These are phyloP conservation scores for Lordiphosa andalusiaca DNA, from an alignment of 2,888 invertebrate genomes.

Conservation along the genomic window DNA sequence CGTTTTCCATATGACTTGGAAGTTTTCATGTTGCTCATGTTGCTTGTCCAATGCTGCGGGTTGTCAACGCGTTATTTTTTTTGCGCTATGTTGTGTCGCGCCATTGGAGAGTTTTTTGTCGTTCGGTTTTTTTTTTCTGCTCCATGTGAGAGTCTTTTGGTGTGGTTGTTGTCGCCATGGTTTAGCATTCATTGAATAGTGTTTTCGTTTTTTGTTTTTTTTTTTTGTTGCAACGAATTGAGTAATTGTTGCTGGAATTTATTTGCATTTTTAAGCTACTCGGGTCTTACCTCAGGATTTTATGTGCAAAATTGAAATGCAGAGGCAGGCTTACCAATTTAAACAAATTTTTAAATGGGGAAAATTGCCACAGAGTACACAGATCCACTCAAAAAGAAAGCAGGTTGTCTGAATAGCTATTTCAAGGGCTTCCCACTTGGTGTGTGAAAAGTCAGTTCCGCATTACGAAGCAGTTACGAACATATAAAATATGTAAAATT, in stretches of 20 bases:
- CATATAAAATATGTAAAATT: too few species aligned
- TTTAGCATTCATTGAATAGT: slow-evolving; percentile 42
- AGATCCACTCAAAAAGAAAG: too few species aligned
- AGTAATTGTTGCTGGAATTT: slow-evolving; percentile 27
- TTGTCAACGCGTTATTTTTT: slow-evolving; percentile 52
- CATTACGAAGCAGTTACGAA: too few species aligned
- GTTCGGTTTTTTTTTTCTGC: slow-evolving; percentile 18
- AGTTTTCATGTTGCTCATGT: slow-evolving; percentile 43
- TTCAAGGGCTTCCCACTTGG: too few species aligned
- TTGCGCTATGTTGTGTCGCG: slow-evolving; percentile 26
- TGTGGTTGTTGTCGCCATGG: slow-evolving; percentile 18
- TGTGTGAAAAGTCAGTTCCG: too few species aligned
- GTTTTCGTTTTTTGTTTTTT: too few species aligned
- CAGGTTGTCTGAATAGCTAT: too few species aligned
- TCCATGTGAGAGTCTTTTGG: slow-evolving; percentile 13
- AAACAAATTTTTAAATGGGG: too few species aligned
- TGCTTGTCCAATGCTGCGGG: slow-evolving; percentile 41
- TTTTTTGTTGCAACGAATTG: slow-evolving; percentile 19
- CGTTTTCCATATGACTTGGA: slow-evolving; percentile 53
- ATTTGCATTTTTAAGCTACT: not conserved
- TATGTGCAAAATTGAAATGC: too few species aligned
- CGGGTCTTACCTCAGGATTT: not conserved
- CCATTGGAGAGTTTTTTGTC: slow-evolving; percentile 24
- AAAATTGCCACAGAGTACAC: too few species aligned
- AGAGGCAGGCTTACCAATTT: too few species aligned